A percentile compares a stretch with the other conserved stretches of the same genome.
phyloP scores from a whole-genome alignment of 2,797 vertebrate species.

The Pyrocephalus nanus region DNA sequence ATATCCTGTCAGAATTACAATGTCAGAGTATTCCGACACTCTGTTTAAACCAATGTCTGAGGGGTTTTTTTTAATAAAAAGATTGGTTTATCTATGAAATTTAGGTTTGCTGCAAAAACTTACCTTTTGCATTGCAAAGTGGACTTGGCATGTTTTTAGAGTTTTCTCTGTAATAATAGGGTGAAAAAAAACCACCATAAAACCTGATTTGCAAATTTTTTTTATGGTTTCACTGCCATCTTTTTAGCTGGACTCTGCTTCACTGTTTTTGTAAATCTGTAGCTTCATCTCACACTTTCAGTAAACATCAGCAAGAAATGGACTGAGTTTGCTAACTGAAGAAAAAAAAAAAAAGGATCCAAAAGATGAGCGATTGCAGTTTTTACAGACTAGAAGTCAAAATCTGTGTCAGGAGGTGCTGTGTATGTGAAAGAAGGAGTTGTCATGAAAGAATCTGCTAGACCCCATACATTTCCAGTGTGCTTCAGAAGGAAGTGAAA shows the following conservation, averaged over 20 bases:
- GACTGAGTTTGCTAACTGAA: neutral
- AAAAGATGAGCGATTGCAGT: neutral
- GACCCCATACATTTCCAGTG: neutral
- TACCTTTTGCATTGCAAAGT: neutral
- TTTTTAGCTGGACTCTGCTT: slow-evolving; percentile 18
- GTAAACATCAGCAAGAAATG: slow-evolving; percentile 15
- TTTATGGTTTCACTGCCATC: neutral
- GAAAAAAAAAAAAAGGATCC: neutral
- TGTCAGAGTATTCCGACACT: neutral
- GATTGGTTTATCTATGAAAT: neutral
- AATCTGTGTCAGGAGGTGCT: slow-evolving; percentile 6
- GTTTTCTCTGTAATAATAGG: neutral
- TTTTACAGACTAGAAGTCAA: slow-evolving; percentile 5
- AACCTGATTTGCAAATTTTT: neutral
- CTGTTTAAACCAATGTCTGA: slow-evolving; percentile 25
- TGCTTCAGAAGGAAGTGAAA: neutral
- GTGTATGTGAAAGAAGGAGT: slow-evolving; percentile 15
- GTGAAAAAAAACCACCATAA: neutral
- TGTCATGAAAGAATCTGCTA: neutral
- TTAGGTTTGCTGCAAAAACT: slow-evolving; percentile 1
- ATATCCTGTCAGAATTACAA: slow-evolving; percentile 44
- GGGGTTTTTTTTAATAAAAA: neutral
- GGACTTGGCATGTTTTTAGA: neutral
- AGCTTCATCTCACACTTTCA: neutral
- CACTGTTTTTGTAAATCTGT: neutral